Evolutionary conservation across 2,113 vertebrate species (phyloP).

Genomic region (Camelus dromedarius): DNA sequence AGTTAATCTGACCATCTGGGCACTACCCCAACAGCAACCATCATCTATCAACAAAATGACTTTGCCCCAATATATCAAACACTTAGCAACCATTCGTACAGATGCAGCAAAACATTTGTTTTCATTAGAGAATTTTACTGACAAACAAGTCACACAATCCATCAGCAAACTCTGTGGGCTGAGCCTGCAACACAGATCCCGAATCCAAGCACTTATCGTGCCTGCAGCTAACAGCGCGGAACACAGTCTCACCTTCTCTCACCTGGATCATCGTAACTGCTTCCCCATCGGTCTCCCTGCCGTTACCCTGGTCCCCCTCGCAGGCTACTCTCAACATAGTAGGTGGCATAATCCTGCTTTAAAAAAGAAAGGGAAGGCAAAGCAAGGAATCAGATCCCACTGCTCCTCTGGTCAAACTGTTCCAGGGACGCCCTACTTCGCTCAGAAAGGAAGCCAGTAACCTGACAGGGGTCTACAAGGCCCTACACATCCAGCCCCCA

Average conservation of each 20-base stretch:
- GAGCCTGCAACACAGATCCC: background rate
- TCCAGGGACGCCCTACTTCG: background rate
- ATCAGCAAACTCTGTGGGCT: background rate
- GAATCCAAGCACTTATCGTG: background rate
- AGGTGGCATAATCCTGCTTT: background rate
- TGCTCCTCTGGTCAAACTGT: background rate
- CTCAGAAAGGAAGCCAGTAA: background rate
- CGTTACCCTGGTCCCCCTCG: background rate
- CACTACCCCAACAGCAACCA: background rate
- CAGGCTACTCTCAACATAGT: background rate
- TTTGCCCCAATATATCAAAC: conserved; percentile 21
- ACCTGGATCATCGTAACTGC: accelerated
- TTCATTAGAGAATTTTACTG: background rate
- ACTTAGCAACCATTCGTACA: background rate
- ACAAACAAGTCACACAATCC: background rate
- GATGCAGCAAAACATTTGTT: background rate
- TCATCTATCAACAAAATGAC: background rate
- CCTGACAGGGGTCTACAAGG: no score
- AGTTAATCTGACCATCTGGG: background rate
- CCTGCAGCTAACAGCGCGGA: background rate
- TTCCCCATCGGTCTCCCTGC: background rate
- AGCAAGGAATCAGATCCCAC: background rate
- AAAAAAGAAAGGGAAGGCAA: background rate
- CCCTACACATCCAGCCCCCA: background rate
- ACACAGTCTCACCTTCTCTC: background rate